Evolutionary conservation across 2,888 invertebrate species (phyloP), one percentile per base, ranked within the genome.

Genomic region (Carabus problematicus): DNA sequence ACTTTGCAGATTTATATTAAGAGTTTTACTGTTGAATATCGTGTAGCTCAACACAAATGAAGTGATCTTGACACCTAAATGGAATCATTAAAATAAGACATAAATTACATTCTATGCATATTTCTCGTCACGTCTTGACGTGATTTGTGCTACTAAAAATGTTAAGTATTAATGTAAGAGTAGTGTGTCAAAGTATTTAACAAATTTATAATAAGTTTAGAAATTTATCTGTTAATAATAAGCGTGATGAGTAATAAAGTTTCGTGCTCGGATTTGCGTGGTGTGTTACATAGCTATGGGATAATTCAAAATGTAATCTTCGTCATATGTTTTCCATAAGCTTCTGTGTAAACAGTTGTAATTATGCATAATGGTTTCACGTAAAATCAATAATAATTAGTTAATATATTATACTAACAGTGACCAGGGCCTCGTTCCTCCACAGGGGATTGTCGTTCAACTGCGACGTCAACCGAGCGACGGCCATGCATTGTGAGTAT

Each of bases 381-480:
- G 8, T 54, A 54, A 54, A 54, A 54, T 54, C 54, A 8, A 54
- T 54, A 54, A 18, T 54, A 54, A 54, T 54, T 54, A 54, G 54
- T 54, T 54, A 54, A 54, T 54, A 54, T 54, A 54, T 54, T 54
- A 54, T 54, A 8, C 54, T 16, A 54, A 54, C 54, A 2, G 54
- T 54, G 9, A 16, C 3, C 29, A 6, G 29, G 2, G 6, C 29
- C 29, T 29, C 14, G 45, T 45, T n/a, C n/a, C 11, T 45, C 45
- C 45, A 2, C 1, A 3, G 11, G 45, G 45, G 7, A 45, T 3
- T 45, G 45, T 45, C 11, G 14, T 45, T 45, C n/a, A 12, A 45
- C 45, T 45, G 45, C 11, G 7, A 11, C 11, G n/a, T n/a, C n/a
- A n/a, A n/a, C n/a, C n/a, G n/a, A n/a, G n/a, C 14, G 45, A 45